Percentiles rank a stretch among this genome's conserved stretches.
These are phyloP conservation scores for Bubo blakistoni DNA, from an alignment of 2,113 vertebrate genomes.

Conservation along the genomic window DNA sequence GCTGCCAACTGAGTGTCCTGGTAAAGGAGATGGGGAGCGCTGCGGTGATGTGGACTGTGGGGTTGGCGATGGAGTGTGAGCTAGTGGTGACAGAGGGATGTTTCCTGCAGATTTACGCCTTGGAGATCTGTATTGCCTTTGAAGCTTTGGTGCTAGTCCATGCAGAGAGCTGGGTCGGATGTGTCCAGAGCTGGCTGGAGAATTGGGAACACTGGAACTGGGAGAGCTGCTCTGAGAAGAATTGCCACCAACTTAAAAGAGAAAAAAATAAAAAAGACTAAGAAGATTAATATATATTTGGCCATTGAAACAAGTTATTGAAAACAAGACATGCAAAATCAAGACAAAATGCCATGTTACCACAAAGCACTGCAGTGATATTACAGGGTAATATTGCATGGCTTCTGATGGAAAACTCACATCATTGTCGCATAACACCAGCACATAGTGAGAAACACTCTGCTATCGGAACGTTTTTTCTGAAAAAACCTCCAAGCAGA, in stretches of 20 bases:
- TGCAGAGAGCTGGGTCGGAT: constrained; percentile 95
- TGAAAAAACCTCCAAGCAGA: neutral
- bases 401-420: neutral
- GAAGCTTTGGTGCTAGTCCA: constrained; percentile 93
- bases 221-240: constrained; percentile 98
- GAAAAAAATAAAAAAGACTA: neutral
- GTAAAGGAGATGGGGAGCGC: constrained; percentile 89
- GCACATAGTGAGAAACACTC: neutral
- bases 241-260: constrained; percentile 83
- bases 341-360: neutral
- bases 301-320: neutral
- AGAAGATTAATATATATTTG: neutral
- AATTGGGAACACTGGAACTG: constrained; percentile 94
- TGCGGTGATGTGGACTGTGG: constrained; percentile 89
- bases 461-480: neutral
- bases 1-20: constrained; percentile 78
- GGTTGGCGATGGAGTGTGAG: constrained; percentile 93
- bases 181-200: constrained; percentile 92
- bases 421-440: neutral
- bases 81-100: constrained; percentile 93
- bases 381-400: neutral
- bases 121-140: constrained; percentile 93
- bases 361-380: neutral
- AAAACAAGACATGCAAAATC: neutral
- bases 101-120: constrained; percentile 94